A percentile compares a stretch with the other conserved stretches of the same genome.
Conservation (phyloP, 2,113 vertebrate genomes). For the Helogale parvula region DNA sequence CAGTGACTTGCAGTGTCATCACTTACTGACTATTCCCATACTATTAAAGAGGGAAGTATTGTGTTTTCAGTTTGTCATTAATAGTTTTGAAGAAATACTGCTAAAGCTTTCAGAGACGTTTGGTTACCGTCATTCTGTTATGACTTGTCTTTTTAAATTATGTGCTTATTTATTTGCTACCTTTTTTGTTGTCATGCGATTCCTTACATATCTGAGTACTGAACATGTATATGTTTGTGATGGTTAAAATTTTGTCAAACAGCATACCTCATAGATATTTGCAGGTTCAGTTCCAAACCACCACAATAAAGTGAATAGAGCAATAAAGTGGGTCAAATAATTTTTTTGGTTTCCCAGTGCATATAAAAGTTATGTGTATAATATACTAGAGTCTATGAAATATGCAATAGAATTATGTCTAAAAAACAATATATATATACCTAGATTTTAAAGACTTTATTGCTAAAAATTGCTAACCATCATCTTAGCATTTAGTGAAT, state of each 20-base stretch:
- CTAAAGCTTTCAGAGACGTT: not conserved
- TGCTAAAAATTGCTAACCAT: not conserved
- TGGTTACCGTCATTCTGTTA: not conserved
- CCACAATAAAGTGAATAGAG: not conserved
- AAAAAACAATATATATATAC: not conserved
- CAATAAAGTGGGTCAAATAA: not conserved
- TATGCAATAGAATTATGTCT: not conserved
- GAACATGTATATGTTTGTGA: not conserved
- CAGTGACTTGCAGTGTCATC: not conserved
- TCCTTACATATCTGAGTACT: not conserved
- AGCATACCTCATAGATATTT: not conserved
- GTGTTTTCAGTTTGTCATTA: not conserved
- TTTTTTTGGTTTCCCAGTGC: not conserved
- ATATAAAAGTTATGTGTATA: not conserved
- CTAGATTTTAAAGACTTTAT: not conserved
- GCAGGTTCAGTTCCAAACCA: not conserved
- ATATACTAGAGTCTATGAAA: not conserved
- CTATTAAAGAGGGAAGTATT: not conserved
- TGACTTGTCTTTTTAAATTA: not conserved
- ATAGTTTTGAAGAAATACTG: not conserved
- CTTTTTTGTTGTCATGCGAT: not conserved
- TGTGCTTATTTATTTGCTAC: not conserved
- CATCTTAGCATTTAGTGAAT: not conserved
- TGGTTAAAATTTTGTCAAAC: not conserved
- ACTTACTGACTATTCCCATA: not conserved